Evolutionary conservation across 2,797 vertebrate species (phyloP).

Genomic region (Semotilus atromaculatus): DNA sequence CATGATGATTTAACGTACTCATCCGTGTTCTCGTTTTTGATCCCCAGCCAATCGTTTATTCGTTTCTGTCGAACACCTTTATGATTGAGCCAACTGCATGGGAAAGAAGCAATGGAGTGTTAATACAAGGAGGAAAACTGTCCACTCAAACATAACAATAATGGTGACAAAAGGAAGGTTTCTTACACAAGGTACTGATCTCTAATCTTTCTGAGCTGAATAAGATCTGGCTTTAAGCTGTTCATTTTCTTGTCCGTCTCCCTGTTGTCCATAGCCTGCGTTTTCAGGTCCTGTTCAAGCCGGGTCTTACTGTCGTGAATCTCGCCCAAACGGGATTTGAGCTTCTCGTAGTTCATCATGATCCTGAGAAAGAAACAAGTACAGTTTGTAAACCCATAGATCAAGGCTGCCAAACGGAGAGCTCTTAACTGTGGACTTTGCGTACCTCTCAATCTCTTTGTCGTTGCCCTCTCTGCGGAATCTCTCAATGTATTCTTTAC

Average conservation of each 20-base stretch:
- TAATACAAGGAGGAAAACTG: conserved; percentile 24
- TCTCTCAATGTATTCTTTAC: conserved; percentile 88
- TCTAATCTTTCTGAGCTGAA: conserved; percentile 94
- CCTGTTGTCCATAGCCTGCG: conserved; percentile 92
- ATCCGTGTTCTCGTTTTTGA: conserved; percentile 89
- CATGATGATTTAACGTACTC: conserved; percentile 82
- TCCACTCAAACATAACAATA: not conserved
- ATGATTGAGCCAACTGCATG: conserved; percentile 94
- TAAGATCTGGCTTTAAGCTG: conserved; percentile 95
- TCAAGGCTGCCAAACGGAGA: not conserved
- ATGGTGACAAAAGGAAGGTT: not conserved
- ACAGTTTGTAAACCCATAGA: not conserved
- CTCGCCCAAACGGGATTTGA: conserved; percentile 94
- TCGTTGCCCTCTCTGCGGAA: conserved; percentile 87
- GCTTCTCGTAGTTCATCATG: conserved; percentile 94
- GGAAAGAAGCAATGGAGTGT: conserved; percentile 51
- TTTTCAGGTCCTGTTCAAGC: conserved; percentile 95
- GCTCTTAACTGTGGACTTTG: not conserved
- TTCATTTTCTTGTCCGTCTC: conserved; percentile 98
- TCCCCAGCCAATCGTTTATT: conserved; percentile 96
- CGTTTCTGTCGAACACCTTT: conserved; percentile 97
- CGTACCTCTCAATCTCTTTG: conserved; percentile 88
- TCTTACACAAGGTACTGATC: conserved; percentile 97
- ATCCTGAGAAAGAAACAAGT: conserved; percentile 77
- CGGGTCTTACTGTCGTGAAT: conserved; percentile 94